Base-by-base conservation (phyloP, 2,888 invertebrate genomes). In the Linyphia triangularis region DNA sequence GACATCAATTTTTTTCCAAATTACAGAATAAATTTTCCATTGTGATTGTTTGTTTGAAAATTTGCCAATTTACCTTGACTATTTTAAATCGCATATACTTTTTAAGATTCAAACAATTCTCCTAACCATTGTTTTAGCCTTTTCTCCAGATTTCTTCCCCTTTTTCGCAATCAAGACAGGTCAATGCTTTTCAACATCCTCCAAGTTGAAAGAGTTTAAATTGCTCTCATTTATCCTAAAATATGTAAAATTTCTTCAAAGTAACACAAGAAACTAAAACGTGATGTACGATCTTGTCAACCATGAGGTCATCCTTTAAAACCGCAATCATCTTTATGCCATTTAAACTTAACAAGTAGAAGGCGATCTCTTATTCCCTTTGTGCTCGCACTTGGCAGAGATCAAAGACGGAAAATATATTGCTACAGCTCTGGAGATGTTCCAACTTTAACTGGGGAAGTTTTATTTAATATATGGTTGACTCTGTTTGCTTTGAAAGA, bases 211-310 rank as follows among this genome's bases (percentile, higher is more conserved):
- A n/a, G n/a, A 51, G 7, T 51, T n/a, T 5, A 13, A 13, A 51
- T 51, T n/a, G n/a, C n/a, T 1, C 51, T n/a, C 51, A 51, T 51
- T 51, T 16, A 51, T n/a, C 4, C 16, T 51, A 51, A 51, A 51
- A 51, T 51, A 51, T 51, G 51, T 51, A 16, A 51, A 13, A 51
- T 51, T 51, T 51, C 51, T 51, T 51, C 51, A 51, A 51, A 51
- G 51, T n/a, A 33, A 33, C 33, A 33, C 9, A 6, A 9, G 33
- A 51, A 51, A 51, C 51, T 51, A 51, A 51, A 51, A 51, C 51
- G 51, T 51, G 51, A 51, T 51, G n/a, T n/a, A 51, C n/a, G 51
- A 51, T 51, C 51, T 51, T 51, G 51, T 51, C 51, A 51, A 51
- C 16, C 51, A 16, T 51, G n/a, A 51, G 51, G 51, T n/a, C 33